Evolutionary conservation across 2,113 vertebrate genomes (phyloP).

Genomic region (Hymenochirus boettgeri): DNA sequence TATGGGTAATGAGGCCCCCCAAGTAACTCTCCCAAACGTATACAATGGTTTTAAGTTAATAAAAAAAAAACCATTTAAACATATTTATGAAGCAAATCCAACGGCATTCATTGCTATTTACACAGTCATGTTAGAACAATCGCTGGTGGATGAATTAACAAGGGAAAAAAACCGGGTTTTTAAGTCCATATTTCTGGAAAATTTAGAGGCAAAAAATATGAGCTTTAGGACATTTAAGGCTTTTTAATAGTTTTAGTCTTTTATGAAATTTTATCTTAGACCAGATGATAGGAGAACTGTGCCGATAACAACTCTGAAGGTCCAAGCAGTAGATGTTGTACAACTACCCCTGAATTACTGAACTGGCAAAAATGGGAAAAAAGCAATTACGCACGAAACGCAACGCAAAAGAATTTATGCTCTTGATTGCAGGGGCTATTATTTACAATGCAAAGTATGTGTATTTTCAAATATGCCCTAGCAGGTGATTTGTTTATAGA

Average conservation of each 20-base stretch:
- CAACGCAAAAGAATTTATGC: background rate
- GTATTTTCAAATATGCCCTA: background rate
- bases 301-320: background rate
- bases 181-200: background rate
- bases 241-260: background rate
- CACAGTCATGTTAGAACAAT: background rate
- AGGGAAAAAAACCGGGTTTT: background rate
- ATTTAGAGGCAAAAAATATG: background rate
- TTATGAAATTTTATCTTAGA: background rate
- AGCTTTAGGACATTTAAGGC: background rate
- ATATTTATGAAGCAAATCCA: slow-evolving; percentile 1
- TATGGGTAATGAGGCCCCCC: slow-evolving; percentile 3
- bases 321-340: background rate
- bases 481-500: background rate
- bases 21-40: slow-evolving; percentile 1
- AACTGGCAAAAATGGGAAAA: background rate
- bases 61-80: slow-evolving; percentile 6
- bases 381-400: background rate
- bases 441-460: background rate
- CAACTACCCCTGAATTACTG: background rate
- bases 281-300: background rate
- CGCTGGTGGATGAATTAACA: background rate
- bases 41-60: background rate
- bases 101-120: background rate
- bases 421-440: background rate